Base-by-base conservation (phyloP, 2,888 invertebrate genomes). In the Balanococcus diminutus region DNA sequence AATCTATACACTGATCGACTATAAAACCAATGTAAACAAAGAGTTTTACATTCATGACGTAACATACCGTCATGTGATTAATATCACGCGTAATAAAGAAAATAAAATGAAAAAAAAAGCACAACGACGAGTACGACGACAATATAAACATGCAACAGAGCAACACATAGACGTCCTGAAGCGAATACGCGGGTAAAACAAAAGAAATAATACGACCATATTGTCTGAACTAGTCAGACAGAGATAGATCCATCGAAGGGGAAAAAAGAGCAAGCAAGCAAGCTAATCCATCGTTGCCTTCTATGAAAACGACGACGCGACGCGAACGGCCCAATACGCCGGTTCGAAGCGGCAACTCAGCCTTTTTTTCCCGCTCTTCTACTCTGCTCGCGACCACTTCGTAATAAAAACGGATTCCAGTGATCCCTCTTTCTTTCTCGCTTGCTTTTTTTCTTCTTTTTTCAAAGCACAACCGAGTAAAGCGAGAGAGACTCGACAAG, bases 41-140 rank as follows among this genome's bases (percentile, higher is more conserved):
- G 46, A 72, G 72, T 28, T 67, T 9, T 32, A 72, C 72, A 32
- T 72, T 31, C 32, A 72, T 72, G 72, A 72, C 72, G 72, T 72
- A 72, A 72, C 32, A 72, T 72, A 72, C 72, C 31, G 72, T 72
- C 32, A 32, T 72, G 72, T 72, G 72, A 72, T 72, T 72, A 72
- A 72, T 72, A 72, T 72, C 72, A 32, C 72, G 72, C 72, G 72
- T 72, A 61, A 61, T 61, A 25, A 61, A 61, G 25, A 61, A 61
- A 61, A 61, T 25, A 61, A 61, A 61, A 56, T 56, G 42, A 42
- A 14, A 14, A 46, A 46, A 46, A 46, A 46, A 46, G n/a, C 36
- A 36, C 36, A 5, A 46, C 46, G 46, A 46, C 46, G 46, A 46
- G n/a, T 46, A 46, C 46, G 46, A 61, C 61, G 61, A 61, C 61